Evolutionary conservation across 2,888 invertebrate genomes (phyloP), one percentile per base, ranked within the genome.

Genomic region (Dasypolia templi): DNA sequence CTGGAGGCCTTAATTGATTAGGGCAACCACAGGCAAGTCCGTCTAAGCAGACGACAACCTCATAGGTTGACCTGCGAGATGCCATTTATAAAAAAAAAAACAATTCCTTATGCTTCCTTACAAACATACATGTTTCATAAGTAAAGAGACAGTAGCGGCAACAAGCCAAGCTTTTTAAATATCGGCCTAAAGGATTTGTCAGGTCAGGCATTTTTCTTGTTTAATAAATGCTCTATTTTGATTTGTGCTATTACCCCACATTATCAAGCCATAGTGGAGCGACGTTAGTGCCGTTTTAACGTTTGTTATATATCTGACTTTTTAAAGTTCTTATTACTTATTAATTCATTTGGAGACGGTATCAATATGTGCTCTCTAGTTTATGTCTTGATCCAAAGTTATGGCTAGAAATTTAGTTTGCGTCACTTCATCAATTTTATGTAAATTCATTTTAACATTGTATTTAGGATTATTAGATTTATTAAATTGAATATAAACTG

Each of bases 201-300:
- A 29, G 29, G 29, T 66, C 26, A 22, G 66, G 19, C 26, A 39
- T 42, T 66, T 66, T 42, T 55, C n/a, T 64, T 64, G n/a, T 9
- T 32, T 35, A 3, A 39, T 29, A 29, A 26, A 29, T 46, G n/a
- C 42, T 17, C 42, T 19, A 39, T 46, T 68, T 46, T 46, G 2
- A 46, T 9, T 14, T 17, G 11, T 64, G 51, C n/a, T 49, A n/a
- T 19, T 3, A n/a, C 44, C 44, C 44, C 17, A 64, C 0, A 51
- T n/a, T 32, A 44, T 58, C 17, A 58, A 56, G 11, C 17, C 29
- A 29, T 17, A 56, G 29, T 5, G 22, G 17, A 44, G 17, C n/a
- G 32, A 32, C 2, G n/a, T 35, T 17, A 61, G 49, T 35, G 17
- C 35, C 35, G 35, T 61, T 61, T 39, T 35, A 17, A 39, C 2